Percentiles rank a stretch among this genome's conserved stretches.
Conservation (phyloP, 1,140 invertebrate species). For the Drosophila quadrilineata region DNA sequence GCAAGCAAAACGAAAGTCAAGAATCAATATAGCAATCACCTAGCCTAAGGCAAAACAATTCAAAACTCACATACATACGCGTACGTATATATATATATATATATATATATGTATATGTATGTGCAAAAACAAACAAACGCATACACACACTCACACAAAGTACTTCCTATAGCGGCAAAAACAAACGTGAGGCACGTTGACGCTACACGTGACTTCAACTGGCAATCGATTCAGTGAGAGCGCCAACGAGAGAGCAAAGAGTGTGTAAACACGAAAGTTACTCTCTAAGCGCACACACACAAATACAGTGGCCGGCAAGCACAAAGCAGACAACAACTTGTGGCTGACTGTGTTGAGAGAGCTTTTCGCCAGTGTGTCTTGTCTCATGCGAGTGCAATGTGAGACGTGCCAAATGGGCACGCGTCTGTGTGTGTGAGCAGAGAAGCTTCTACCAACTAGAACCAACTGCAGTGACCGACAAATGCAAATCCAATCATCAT, state of each 20-base stretch:
- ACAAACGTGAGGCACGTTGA: constrained; percentile 73
- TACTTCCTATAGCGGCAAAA: constrained; percentile 23
- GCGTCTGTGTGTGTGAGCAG: constrained; percentile 20
- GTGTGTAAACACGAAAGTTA: constrained; percentile 1
- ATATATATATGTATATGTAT: too few relatives aligned
- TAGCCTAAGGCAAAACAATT: not conserved
- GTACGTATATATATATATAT: too few relatives aligned
- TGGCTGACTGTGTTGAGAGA: too few relatives aligned
- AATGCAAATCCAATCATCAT: constrained; percentile 36
- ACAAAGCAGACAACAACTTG: constrained; percentile 19
- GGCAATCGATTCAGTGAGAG: not conserved
- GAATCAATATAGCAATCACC: constrained; percentile 24
- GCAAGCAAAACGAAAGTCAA: not conserved
- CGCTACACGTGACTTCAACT: constrained; percentile 59
- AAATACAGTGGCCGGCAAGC: constrained; percentile 3
- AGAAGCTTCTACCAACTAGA: constrained; percentile 15
- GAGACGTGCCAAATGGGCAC: constrained; percentile 21
- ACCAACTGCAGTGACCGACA: too few relatives aligned
- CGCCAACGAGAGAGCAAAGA: constrained; percentile 6
- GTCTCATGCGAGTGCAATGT: constrained; percentile 46
- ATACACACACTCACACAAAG: not conserved
- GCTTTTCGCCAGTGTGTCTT: too few relatives aligned
- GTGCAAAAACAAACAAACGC: not conserved
- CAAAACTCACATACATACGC: not conserved
- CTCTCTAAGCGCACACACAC: constrained; percentile 1